Evolutionary conservation across 2,888 invertebrate species (phyloP).

Genomic region (Cheilosia urbana): DNA sequence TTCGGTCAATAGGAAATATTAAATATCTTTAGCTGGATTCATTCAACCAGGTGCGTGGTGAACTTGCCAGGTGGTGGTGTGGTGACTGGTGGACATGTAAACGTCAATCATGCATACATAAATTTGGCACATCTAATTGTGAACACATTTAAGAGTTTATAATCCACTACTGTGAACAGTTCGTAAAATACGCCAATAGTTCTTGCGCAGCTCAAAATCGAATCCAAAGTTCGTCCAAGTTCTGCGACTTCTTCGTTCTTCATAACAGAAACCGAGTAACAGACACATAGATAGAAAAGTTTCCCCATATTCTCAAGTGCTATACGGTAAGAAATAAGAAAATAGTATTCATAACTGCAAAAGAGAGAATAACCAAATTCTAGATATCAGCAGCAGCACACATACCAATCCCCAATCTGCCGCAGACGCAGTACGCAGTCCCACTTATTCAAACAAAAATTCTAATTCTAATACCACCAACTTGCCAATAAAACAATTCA

Average conservation of each 20-base stretch:
- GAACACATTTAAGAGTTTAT: background rate
- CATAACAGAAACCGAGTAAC: background rate
- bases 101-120: constrained; percentile 28
- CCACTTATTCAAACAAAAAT: constrained; percentile 12
- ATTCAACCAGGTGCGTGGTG: no score
- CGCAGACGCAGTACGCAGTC: background rate
- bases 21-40: no score
- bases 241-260: background rate
- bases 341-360: background rate
- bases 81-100: constrained; percentile 6
- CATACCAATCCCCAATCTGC: background rate
- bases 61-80: background rate
- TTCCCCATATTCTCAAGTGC: background rate
- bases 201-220: constrained; percentile 8
- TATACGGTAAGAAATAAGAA: background rate
- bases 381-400: constrained; percentile 11
- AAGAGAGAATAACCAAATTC: constrained; percentile 11
- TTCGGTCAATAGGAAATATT: no score
- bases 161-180: no score
- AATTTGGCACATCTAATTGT: constrained; percentile 2
- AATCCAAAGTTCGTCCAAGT: constrained; percentile 11
- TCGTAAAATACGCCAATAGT: background rate
- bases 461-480: constrained; percentile 38
- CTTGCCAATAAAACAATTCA: constrained; percentile 66
- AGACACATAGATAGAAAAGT: background rate